These are phyloP conservation scores for Papilio xuthus DNA, from an alignment of 1,140 invertebrate genomes.

Conservation along the genomic window DNA sequence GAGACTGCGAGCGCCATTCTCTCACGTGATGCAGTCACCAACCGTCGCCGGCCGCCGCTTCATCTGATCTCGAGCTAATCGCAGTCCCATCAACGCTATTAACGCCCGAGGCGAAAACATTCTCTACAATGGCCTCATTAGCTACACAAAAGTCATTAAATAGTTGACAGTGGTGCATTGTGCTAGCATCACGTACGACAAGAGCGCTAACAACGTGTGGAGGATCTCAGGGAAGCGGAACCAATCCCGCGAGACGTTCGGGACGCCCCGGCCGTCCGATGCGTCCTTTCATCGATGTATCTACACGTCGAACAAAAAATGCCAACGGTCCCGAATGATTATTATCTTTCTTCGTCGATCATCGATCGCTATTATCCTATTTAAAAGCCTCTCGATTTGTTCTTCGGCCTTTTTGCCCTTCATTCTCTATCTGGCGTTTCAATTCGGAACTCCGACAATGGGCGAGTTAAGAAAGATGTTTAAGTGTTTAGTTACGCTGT, in stretches of 20 bases:
- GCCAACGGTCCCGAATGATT: slow-evolving; percentile 71
- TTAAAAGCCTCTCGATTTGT: slow-evolving; percentile 80
- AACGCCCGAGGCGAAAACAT: slow-evolving; percentile 60
- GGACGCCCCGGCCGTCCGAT: slow-evolving; percentile 62
- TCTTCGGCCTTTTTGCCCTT: slow-evolving; percentile 68
- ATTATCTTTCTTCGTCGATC: slow-evolving; percentile 78
- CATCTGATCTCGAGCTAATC: slow-evolving; percentile 63
- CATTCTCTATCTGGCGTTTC: slow-evolving; percentile 71
- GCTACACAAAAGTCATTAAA: slow-evolving; percentile 70
- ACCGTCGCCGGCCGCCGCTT: slow-evolving; percentile 48
- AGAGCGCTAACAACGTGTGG: slow-evolving; percentile 77
- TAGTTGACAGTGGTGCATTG: slow-evolving; percentile 60
- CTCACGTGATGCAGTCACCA: slow-evolving; percentile 57
- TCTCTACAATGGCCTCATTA: slow-evolving; percentile 78
- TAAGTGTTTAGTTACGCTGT: slow-evolving; percentile 80
- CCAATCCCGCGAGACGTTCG: slow-evolving; percentile 70
- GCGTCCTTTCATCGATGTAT: slow-evolving; percentile 65
- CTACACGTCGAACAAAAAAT: slow-evolving; percentile 66
- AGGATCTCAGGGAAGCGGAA: slow-evolving; percentile 77
- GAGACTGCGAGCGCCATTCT: slow-evolving; percentile 55
- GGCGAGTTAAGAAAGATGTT: slow-evolving; percentile 80
- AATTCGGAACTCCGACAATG: slow-evolving; percentile 73
- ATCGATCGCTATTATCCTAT: slow-evolving; percentile 80
- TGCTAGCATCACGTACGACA: slow-evolving; percentile 71
- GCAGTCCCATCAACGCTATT: slow-evolving; percentile 62